Evolutionary conservation across 2,888 invertebrate genomes (phyloP), one percentile per base, ranked within the genome.

Genomic region (Baronia brevicornis): DNA sequence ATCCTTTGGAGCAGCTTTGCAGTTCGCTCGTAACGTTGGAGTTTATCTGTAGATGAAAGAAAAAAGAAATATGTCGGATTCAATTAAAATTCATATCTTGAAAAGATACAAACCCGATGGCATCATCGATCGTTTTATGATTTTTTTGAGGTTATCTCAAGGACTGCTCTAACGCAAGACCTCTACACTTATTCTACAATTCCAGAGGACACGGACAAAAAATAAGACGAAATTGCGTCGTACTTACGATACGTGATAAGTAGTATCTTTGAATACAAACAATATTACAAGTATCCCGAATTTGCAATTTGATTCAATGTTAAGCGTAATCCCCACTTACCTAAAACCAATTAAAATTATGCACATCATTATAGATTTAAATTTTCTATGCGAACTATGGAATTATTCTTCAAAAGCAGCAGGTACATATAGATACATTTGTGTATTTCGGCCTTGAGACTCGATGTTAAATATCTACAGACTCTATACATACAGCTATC

Each of bases 361-460:
- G 41, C 36, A 37, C 42, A 41, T 51, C 56, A 54, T 26, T 55
- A 51, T 42, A 51, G 52, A 54, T 55, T 59, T 55, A 55, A 62
- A 58, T 67, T 67, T 64, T 60, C 50, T 58, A 46, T 46, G 58
- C 46, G 57, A 64, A 54, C 53, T 62, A 36, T 39, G 42, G 44
- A 51, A 70, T 70, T 69, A 61, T 60, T 67, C 64, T 69, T 69
- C 68, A 61, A n/a, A n/a, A 59, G 58, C 53, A 60, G 41, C 61
- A 67, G 62, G 59, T 53, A 54, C 46, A 42, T 55, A 59, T 54
- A 53, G 53, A 67, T 58, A 54, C 69, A 65, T 59, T 71, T 79
- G 71, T 78, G 67, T 72, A 79, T 75, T 80, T 79, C 78, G 80
- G 80, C 84, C 84, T 84, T 84, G 82, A 82, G 78, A 77, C 73